Base-by-base conservation (phyloP, 2,797 vertebrate genomes). In the Hafferia zeledoni region DNA sequence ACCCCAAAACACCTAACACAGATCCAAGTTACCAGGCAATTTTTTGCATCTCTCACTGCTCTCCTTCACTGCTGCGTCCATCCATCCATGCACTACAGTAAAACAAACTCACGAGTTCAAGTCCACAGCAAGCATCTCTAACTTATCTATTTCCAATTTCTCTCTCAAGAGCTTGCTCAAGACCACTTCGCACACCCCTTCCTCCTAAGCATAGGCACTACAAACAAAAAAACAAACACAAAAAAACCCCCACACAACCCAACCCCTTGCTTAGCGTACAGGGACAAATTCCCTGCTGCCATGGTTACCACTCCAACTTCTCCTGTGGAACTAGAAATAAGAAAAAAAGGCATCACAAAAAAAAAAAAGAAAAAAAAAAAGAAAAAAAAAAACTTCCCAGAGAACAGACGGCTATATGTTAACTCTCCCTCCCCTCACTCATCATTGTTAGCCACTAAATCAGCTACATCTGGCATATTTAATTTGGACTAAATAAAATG, bases 351-450 rank as follows among this genome's bases (percentile, higher is more conserved):
- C 41, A 43, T 43, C 41, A 43, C 41, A 7, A 43, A 15, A 41
- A 17, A 19, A 71, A 24, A 20, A n/a, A 7, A 43, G 13, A 41
- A 17, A 19, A 71, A 24, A 31, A 37, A 20, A 49, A 16, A 11
- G 28, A 31, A 19, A 50, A 50, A 63, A 6, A 27, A n/a, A 44
- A 67, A 92, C 69, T 90, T 94, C 83, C 67, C 75, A 64, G 83
- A 92, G 89, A 95, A 94, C 88, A 96, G 95, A 94, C 90, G 56
- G 92, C 89, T 96, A 93, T 91, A 91, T n/a, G 88, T 88, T 94
- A 90, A 63, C 63, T 85, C 80, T 95, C 75, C 55, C 86, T 91
- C 93, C 81, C 83, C 85, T 83, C 72, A 35, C 87, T 86, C 78
- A 59, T 72, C 68, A 94, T 89, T 92, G 92, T 96, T 96, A 96